These are phyloP conservation scores for Diogma glabrata DNA, from an alignment of 2,888 invertebrate genomes.

Conservation along the genomic window DNA sequence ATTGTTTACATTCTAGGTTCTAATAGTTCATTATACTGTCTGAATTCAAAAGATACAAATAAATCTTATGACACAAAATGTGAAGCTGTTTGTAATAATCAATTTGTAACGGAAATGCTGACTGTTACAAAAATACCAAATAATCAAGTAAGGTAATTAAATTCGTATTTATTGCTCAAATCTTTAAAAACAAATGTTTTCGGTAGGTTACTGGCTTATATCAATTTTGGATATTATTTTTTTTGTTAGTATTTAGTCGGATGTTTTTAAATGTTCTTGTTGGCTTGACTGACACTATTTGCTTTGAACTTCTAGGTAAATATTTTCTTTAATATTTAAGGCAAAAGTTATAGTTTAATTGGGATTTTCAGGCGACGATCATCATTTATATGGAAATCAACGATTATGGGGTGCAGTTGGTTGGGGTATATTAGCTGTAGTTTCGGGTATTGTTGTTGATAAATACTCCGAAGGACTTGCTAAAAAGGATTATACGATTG, in stretches of 20 bases:
- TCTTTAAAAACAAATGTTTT: no score
- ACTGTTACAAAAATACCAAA: conserved; percentile 24
- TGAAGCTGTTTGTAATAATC: conserved; percentile 27
- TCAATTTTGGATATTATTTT: conserved; percentile 70
- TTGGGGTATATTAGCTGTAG: conserved; percentile 66
- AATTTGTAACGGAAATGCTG: conserved; percentile 22
- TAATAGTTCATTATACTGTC: no score
- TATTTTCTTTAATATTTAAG: no score
- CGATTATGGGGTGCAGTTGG: conserved; percentile 81
- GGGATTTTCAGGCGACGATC: conserved; percentile 57
- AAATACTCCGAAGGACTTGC: conserved; percentile 49
- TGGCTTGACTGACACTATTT: conserved; percentile 80
- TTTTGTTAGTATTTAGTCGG: conserved; percentile 68
- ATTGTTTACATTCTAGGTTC: no score
- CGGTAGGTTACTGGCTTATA: conserved; percentile 37
- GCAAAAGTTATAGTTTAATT: no score
- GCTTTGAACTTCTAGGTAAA: conserved; percentile 70
- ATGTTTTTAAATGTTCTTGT: conserved; percentile 76
- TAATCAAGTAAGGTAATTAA: no score
- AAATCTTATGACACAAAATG: conserved; percentile 27
- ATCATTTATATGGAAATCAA: conserved; percentile 73
- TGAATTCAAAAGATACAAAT: background rate
- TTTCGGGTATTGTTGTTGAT: conserved; percentile 71
- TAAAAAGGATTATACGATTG: conserved; percentile 64
- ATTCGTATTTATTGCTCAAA: no score